phyloP scores from a whole-genome alignment of 2,113 vertebrate genomes.

The Fregata magnificens region DNA sequence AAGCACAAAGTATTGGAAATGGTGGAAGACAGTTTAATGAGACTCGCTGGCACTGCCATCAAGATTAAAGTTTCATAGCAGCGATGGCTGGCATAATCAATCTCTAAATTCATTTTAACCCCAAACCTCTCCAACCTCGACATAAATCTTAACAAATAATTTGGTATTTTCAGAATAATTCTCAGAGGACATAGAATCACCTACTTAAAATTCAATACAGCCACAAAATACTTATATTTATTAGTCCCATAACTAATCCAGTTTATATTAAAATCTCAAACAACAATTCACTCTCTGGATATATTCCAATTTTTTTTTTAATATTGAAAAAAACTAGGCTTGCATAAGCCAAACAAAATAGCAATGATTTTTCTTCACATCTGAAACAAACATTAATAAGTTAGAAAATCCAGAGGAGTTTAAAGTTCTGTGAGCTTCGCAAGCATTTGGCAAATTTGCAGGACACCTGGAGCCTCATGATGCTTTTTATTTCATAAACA shows the following conservation, averaged over 20 bases:
- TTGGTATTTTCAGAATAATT: not conserved
- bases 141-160: conserved; percentile 23
- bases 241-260: conserved; percentile 40
- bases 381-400: not conserved
- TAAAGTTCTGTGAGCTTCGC: not conserved
- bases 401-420: conserved; percentile 24
- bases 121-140: not conserved
- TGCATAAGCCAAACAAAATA: conserved; percentile 22
- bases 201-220: conserved; percentile 42
- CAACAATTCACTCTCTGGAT: not conserved
- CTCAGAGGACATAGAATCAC: not conserved
- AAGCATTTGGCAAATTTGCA: not conserved
- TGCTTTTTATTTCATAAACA: not conserved
- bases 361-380: not conserved
- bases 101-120: not conserved
- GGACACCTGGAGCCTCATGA: not conserved
- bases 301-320: not conserved
- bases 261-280: conserved; percentile 60
- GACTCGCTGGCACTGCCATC: not conserved
- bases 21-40: not conserved
- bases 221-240: conserved; percentile 11
- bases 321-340: not conserved
- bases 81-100: not conserved
- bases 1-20: not conserved
- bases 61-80: not conserved